Conservation (phyloP, 2,888 invertebrate species). For the Lacanobia oleracea region DNA sequence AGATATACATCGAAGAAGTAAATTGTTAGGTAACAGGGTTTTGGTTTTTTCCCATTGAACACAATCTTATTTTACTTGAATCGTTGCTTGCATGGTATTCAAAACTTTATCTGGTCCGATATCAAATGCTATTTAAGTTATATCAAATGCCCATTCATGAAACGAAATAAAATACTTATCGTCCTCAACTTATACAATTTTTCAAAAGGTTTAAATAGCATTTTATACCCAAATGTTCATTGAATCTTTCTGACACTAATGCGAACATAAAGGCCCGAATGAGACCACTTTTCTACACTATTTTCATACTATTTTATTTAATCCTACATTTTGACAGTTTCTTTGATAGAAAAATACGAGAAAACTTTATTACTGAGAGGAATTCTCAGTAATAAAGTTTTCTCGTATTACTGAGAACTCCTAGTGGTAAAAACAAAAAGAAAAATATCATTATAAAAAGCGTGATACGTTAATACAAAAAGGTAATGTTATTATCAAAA, state of each 20-base stretch:
- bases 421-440: conserved; percentile 5
- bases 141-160: neutral
- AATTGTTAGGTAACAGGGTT: neutral
- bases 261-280: neutral
- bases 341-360: conserved; percentile 17
- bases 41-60: neutral
- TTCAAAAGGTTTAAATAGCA: neutral
- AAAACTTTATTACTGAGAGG: neutral
- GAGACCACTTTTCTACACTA: conserved; percentile 7
- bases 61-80: neutral
- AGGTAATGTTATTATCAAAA: conserved; percentile 48
- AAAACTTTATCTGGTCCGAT: neutral
- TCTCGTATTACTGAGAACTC: neutral
- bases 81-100: neutral
- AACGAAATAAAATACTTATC: neutral
- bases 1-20: neutral
- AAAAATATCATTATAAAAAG: conserved; percentile 19
- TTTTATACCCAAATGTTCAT: neutral
- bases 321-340: conserved; percentile 23
- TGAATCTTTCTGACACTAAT: conserved; percentile 23
- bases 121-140: neutral
- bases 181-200: neutral
- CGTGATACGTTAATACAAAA: conserved; percentile 24
- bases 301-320: conserved; percentile 10
- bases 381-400: too few species aligned